These are phyloP conservation scores for Apodemia zela DNA, from an alignment of 2,888 invertebrate species.

Conservation along the genomic window DNA sequence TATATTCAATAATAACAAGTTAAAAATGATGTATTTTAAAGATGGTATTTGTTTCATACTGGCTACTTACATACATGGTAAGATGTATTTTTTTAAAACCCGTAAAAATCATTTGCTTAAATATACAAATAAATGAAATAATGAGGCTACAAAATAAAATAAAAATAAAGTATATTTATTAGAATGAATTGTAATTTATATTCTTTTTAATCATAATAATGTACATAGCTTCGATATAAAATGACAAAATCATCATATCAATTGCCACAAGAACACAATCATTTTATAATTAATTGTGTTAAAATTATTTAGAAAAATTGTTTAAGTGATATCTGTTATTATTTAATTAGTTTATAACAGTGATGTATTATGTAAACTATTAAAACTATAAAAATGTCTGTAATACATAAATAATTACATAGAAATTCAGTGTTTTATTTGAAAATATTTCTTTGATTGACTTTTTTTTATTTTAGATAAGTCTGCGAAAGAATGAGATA, in stretches of 20 bases:
- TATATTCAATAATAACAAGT: neutral
- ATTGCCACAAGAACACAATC: slow-evolving; percentile 76
- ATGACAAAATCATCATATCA: slow-evolving; percentile 79
- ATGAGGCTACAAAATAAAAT: neutral
- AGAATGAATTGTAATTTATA: slow-evolving; percentile 19
- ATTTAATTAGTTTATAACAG: slow-evolving; percentile 64
- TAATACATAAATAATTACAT: slow-evolving; percentile 74
- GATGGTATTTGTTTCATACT: neutral
- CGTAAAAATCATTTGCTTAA: slow-evolving; percentile 16
- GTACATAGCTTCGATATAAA: slow-evolving; percentile 36
- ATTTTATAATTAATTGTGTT: slow-evolving; percentile 57
- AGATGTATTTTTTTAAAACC: neutral
- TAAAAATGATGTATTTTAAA: neutral
- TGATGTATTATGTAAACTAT: slow-evolving; percentile 74
- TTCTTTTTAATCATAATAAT: slow-evolving; percentile 27
- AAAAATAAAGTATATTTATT: slow-evolving; percentile 2
- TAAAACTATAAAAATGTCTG: slow-evolving; percentile 67
- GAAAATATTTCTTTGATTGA: slow-evolving; percentile 25
- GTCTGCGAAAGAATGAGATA: no score
- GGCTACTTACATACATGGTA: no score
- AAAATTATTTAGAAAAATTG: slow-evolving; percentile 42
- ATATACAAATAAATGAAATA: neutral
- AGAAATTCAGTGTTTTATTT: slow-evolving; percentile 56
- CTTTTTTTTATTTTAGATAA: no score
- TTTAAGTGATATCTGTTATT: slow-evolving; percentile 43